Base-by-base conservation (phyloP, 2,888 invertebrate genomes). In the Glaucopsyche alexis region DNA sequence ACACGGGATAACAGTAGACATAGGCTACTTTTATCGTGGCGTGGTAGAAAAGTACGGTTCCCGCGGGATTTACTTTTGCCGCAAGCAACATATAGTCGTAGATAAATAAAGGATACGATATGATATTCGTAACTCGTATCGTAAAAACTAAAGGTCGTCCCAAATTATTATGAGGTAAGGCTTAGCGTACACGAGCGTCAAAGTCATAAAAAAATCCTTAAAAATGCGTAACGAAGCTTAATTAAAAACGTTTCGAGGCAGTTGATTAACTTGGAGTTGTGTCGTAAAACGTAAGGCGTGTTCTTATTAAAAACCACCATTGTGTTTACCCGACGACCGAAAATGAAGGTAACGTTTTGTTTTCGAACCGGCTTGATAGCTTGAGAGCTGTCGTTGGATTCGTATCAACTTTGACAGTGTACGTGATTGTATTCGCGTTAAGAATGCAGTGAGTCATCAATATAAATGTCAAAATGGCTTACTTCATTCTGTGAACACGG, bases 201-300 rank as follows among this genome's bases (percentile, higher is more conserved):
- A 77, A 79, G 74, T 74, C 75, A 73, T 79, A 79, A 80, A 80
- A 80, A 81, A 80, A 80, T 75, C 73, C 78, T 84, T 82, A 83
- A 83, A 85, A 84, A 80, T 83, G 81, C 80, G 84, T 85, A 85
- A 87, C 86, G 81, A 83, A 81, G 80, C 83, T 88, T 90, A 89
- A 91, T 90, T 90, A 90, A 89, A 90, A 88, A 84, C 84, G 80
- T 84, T 87, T 85, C 75, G 80, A 79, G 80, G 75, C 82, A 80
- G 82, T 85, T 88, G 87, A 89, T 90, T 89, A 89, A 85, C 85
- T 85, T 79, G 78, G 81, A 82, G 75, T 78, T 77, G 77, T 74
- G 80, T 87, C 87, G 84, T 88, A 88, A 89, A 88, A 69, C 29
- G 49, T 47, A 67, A 42, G 42, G n/a, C n/a, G 66, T 7, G 66